Percentiles rank a stretch among this genome's conserved stretches.
Conservation (phyloP, 1,140 invertebrate genomes). For the Papilio machaon region DNA sequence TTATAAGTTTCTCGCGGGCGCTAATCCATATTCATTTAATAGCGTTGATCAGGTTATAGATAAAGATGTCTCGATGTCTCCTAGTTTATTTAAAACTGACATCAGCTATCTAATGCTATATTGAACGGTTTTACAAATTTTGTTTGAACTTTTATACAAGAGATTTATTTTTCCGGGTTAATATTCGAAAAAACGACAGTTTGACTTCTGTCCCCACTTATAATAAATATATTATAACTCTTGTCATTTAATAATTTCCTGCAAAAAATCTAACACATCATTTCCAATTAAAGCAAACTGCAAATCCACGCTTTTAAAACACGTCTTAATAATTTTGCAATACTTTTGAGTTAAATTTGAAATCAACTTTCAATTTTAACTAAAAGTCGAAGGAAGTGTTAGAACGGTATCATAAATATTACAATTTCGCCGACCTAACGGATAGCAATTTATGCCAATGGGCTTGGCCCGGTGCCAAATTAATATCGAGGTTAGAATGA, state of each 20-base stretch:
- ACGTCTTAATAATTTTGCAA: background rate
- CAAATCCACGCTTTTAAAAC: background rate
- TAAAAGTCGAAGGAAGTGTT: constrained; percentile 2
- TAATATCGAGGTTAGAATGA: background rate
- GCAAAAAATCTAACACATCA: too few species aligned
- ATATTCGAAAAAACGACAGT: too few species aligned
- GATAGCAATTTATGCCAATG: constrained; percentile 20
- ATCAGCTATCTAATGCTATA: background rate
- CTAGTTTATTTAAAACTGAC: background rate
- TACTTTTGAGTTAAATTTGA: background rate
- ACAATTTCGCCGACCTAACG: constrained; percentile 4
- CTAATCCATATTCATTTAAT: background rate
- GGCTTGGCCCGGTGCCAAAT: constrained; percentile 4
- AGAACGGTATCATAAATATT: constrained; percentile 18
- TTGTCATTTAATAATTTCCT: too few species aligned
- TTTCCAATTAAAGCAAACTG: too few species aligned
- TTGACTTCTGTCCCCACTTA: too few species aligned
- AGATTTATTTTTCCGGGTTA: background rate
- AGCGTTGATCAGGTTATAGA: constrained; percentile 2
- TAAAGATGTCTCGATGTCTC: background rate
- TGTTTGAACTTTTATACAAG: background rate
- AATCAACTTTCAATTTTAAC: background rate
- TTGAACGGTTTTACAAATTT: background rate
- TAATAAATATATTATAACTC: too few species aligned
- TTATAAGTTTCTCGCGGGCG: constrained; percentile 2